A percentile compares a stretch with the other conserved stretches of the same genome.
phyloP scores from a whole-genome alignment of 2,797 vertebrate genomes.

The Rhabdophis nuchalis region DNA sequence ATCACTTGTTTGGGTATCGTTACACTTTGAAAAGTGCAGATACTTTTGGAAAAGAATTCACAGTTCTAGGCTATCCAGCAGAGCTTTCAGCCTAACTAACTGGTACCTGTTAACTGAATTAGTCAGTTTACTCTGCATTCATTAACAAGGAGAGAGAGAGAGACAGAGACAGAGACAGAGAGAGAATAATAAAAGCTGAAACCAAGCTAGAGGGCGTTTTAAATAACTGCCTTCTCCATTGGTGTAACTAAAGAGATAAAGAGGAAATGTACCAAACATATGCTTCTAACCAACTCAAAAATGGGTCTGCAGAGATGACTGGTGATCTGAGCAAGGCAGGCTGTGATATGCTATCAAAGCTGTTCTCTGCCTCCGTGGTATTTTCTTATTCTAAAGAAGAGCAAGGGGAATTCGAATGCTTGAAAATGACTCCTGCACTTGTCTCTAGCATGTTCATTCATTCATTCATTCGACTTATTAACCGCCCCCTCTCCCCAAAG shows the following conservation, averaged over 20 bases:
- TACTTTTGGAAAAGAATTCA: slow-evolving; percentile 54
- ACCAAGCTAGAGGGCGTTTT: slow-evolving; percentile 51
- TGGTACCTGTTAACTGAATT: slow-evolving; percentile 62
- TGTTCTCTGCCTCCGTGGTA: slow-evolving; percentile 50
- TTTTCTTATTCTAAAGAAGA: slow-evolving; percentile 45
- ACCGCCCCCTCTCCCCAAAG: no score
- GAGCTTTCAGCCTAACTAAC: slow-evolving; percentile 52
- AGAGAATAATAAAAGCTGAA: slow-evolving; percentile 46
- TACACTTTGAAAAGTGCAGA: slow-evolving; percentile 46
- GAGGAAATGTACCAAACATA: slow-evolving; percentile 46
- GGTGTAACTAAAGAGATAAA: slow-evolving; percentile 57
- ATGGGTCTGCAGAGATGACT: slow-evolving; percentile 50
- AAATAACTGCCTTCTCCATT: slow-evolving; percentile 41
- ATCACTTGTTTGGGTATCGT: slow-evolving; percentile 45
- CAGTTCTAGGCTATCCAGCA: slow-evolving; percentile 41
- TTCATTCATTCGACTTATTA: no score
- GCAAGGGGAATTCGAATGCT: slow-evolving; percentile 12
- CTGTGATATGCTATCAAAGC: slow-evolving; percentile 37
- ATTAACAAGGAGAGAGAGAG: slow-evolving; percentile 52
- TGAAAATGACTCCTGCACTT: slow-evolving; percentile 24
- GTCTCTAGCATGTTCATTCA: no score
- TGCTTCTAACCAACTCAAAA: slow-evolving; percentile 55
- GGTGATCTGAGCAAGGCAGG: slow-evolving; percentile 44
- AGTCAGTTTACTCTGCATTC: slow-evolving; percentile 58
- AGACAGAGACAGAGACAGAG: slow-evolving; percentile 17